Evolutionary conservation across 2,888 invertebrate genomes (phyloP).

Genomic region (Mystacides longicornis): DNA sequence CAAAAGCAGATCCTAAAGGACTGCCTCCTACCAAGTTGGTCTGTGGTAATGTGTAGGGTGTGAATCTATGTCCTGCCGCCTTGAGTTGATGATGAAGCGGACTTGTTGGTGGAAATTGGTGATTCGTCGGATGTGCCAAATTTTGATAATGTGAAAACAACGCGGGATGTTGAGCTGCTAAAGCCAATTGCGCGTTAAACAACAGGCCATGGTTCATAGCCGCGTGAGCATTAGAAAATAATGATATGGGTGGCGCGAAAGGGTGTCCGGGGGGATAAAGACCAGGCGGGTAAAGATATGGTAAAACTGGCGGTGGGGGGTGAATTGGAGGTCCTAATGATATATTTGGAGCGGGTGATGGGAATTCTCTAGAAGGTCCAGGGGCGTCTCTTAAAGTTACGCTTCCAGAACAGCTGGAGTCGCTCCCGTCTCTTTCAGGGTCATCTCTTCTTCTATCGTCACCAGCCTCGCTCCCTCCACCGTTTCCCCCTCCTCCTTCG

Average conservation of each 20-base stretch:
- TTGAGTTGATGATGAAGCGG: slow-evolving; percentile 63
- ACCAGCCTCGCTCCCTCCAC: slow-evolving; percentile 38
- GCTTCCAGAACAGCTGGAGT: slow-evolving; percentile 66
- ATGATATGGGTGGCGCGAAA: slow-evolving; percentile 62
- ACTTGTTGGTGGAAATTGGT: slow-evolving; percentile 42
- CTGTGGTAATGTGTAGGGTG: slow-evolving; percentile 80
- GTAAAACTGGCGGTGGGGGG: slow-evolving; percentile 79
- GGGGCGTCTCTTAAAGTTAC: slow-evolving; percentile 42
- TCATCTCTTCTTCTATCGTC: slow-evolving; percentile 57
- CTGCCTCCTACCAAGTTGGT: slow-evolving; percentile 44
- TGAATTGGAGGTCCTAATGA: slow-evolving; percentile 91
- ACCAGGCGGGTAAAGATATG: slow-evolving; percentile 87
- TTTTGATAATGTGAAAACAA: slow-evolving; percentile 63
- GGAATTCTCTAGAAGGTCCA: slow-evolving; percentile 48
- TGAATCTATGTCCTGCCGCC: slow-evolving; percentile 68
- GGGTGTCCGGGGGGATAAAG: slow-evolving; percentile 67
- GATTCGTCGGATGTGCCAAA: slow-evolving; percentile 57
- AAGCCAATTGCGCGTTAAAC: slow-evolving; percentile 81
- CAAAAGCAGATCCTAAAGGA: slow-evolving; percentile 76
- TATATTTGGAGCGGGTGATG: slow-evolving; percentile 84
- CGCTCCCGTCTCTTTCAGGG: slow-evolving; percentile 58
- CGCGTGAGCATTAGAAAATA: slow-evolving; percentile 50
- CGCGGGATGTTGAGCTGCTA: slow-evolving; percentile 81
- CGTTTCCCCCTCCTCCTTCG: slow-evolving; percentile 50
- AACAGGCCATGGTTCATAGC: slow-evolving; percentile 77